These are phyloP conservation scores for Vanessa tameamea DNA, from an alignment of 1,140 invertebrate species.

Conservation along the genomic window DNA sequence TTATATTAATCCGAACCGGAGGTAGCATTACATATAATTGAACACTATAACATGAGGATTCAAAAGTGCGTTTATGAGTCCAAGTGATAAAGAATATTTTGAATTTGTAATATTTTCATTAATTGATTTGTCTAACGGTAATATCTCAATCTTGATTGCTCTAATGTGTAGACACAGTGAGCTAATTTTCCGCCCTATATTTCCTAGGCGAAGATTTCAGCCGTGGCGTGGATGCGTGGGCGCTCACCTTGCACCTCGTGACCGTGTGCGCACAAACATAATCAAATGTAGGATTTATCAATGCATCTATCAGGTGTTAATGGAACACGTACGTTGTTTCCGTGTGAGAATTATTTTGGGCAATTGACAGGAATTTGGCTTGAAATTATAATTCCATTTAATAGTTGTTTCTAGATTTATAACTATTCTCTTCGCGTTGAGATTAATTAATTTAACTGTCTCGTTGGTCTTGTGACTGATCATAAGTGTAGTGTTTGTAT, in stretches of 20 bases:
- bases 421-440: neutral
- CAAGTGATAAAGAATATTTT: too few relatives aligned
- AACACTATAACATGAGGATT: too few relatives aligned
- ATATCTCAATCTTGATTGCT: too few relatives aligned
- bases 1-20: too few relatives aligned
- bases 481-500: too few relatives aligned
- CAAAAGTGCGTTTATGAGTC: too few relatives aligned
- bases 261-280: neutral
- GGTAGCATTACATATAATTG: too few relatives aligned
- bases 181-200: neutral
- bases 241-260: neutral
- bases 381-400: neutral
- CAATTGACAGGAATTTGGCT: slow-evolving; percentile 7
- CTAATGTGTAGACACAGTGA: too few relatives aligned
- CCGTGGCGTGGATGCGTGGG: neutral
- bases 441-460: too few relatives aligned
- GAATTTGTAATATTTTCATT: too few relatives aligned
- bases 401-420: neutral
- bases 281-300: neutral
- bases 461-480: too few relatives aligned
- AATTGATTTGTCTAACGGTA: too few relatives aligned
- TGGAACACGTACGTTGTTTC: neutral
- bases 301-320: slow-evolving; percentile 6
- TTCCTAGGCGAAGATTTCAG: neutral
- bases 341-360: neutral